Conservation (phyloP, 2,888 invertebrate species). For the Synergus laeviventris region DNA sequence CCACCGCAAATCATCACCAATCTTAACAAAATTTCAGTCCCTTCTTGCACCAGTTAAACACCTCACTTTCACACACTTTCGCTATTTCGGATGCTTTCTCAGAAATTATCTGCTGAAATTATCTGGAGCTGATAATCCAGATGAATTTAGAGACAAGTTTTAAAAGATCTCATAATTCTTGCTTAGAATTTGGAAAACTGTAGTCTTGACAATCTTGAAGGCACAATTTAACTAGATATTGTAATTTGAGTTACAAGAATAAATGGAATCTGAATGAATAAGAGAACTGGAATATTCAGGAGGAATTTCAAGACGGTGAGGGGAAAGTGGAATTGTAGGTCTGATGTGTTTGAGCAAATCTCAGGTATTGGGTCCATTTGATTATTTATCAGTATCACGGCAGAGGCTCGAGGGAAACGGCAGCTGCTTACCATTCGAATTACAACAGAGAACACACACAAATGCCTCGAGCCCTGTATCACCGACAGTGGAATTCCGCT, state of each 20-base stretch:
- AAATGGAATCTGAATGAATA: neutral
- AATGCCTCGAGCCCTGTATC: constrained; percentile 21
- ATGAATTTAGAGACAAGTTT: neutral
- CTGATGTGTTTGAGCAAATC: constrained; percentile 37
- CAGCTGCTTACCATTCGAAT: constrained; percentile 31
- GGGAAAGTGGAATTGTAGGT: neutral
- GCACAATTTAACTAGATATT: constrained; percentile 1
- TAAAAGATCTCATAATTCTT: neutral
- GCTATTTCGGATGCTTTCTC: neutral
- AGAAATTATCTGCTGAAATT: neutral
- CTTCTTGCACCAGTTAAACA: neutral
- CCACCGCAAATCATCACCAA: constrained; percentile 70
- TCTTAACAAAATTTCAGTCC: neutral
- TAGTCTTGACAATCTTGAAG: neutral
- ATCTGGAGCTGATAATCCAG: neutral
- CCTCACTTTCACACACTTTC: neutral
- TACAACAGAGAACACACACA: neutral
- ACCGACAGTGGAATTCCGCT: constrained; percentile 21
- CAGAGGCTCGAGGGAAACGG: constrained; percentile 14
- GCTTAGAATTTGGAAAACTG: neutral
- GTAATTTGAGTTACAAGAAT: neutral
- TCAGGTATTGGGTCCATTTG: constrained; percentile 29
- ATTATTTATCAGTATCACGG: constrained; percentile 33
- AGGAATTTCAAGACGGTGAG: neutral
- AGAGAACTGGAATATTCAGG: neutral